A percentile compares a stretch with the other conserved stretches of the same genome.
These are phyloP conservation scores for Gymnosoma rotundatum DNA, from an alignment of 2,888 invertebrate genomes.

Conservation along the genomic window DNA sequence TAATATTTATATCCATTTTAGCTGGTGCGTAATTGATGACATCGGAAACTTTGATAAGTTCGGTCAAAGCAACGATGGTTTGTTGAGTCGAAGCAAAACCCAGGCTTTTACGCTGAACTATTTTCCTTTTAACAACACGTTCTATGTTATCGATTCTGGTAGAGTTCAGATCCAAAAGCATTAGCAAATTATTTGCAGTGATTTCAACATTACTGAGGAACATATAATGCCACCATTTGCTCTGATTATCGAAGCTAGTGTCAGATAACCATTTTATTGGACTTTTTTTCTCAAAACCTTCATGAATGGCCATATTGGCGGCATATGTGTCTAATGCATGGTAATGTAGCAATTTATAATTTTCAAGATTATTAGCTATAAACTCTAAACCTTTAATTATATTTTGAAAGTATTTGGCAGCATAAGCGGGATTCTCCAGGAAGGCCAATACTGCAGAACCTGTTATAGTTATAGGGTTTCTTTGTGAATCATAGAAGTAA, in stretches of 20 bases:
- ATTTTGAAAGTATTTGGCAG: constrained; percentile 80
- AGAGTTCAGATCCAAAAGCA: constrained; percentile 54
- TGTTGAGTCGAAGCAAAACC: constrained; percentile 91
- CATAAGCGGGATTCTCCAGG: constrained; percentile 83
- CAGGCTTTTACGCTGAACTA: constrained; percentile 87
- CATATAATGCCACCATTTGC: too few relatives aligned
- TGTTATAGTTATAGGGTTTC: constrained; percentile 79
- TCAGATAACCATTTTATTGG: too few relatives aligned
- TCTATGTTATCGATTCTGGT: constrained; percentile 75
- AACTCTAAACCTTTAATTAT: constrained; percentile 67
- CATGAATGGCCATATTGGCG: too few relatives aligned
- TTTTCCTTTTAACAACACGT: constrained; percentile 87
- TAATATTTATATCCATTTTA: constrained; percentile 84
- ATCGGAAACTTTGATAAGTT: constrained; percentile 84
- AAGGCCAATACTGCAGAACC: constrained; percentile 87
- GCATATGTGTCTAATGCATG: too few relatives aligned
- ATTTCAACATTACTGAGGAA: too few relatives aligned
- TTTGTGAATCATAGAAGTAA: constrained; percentile 87
- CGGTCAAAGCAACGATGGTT: constrained; percentile 88
- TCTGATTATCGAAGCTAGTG: too few relatives aligned
- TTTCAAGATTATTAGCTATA: too few relatives aligned
- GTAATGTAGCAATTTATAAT: too few relatives aligned
- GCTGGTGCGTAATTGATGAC: constrained; percentile 83
- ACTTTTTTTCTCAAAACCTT: too few relatives aligned
- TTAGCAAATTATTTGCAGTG: too few relatives aligned